phyloP scores from a whole-genome alignment of 2,113 vertebrate genomes.

The Merops nubicus region DNA sequence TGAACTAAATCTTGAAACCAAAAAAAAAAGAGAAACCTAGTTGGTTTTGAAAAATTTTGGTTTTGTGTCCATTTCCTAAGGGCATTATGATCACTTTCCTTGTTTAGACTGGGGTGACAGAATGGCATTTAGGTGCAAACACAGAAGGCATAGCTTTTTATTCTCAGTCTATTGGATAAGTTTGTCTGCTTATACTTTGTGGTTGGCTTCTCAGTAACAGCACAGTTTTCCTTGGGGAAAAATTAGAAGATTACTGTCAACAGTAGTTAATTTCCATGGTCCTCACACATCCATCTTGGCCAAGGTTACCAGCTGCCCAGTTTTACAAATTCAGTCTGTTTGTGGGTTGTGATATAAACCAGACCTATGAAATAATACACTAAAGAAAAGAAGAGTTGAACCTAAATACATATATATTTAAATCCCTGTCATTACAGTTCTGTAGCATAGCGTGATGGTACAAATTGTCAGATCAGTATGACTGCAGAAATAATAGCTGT shows the following conservation, averaged over 20 bases:
- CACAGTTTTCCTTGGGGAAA: background rate
- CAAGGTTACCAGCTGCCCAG: background rate
- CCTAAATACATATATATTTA: fast-evolving
- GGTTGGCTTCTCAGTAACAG: background rate
- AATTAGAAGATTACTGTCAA: background rate
- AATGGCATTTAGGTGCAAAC: background rate
- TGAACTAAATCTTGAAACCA: background rate
- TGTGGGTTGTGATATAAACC: background rate
- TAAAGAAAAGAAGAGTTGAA: background rate
- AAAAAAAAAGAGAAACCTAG: background rate
- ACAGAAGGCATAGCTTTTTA: background rate
- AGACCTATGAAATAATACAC: background rate
- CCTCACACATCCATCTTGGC: background rate
- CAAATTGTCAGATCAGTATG: background rate
- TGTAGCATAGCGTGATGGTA: background rate
- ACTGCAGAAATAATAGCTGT: background rate
- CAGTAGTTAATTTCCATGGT: background rate
- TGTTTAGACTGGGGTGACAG: background rate
- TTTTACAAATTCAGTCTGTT: background rate
- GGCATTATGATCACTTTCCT: background rate
- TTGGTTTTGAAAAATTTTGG: background rate
- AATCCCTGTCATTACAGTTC: background rate
- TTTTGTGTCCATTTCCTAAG: background rate
- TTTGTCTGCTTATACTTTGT: background rate
- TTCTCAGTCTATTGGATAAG: background rate